Conservation (phyloP, 37 sponge, comb jelly and placozoan species). For the Ephydatia muelleri region DNA sequence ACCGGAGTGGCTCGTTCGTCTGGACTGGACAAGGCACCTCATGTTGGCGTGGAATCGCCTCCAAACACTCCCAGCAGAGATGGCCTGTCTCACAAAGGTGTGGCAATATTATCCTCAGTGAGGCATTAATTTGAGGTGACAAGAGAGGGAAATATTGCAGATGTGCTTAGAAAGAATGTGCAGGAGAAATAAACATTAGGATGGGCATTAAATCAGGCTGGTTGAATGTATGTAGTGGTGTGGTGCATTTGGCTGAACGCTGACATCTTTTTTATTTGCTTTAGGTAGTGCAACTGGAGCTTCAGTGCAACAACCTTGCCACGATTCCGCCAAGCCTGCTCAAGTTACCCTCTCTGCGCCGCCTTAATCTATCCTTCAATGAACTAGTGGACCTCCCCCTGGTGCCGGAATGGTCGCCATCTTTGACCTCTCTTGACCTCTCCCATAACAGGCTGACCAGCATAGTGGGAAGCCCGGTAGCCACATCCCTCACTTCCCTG, state of each 20-base stretch:
- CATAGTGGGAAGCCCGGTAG: constrained; percentile 31
- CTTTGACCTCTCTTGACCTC: constrained; percentile 56
- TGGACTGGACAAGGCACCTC: constrained; percentile 40
- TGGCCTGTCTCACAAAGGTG: constrained; percentile 32
- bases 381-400: constrained; percentile 52
- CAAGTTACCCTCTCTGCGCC: constrained; percentile 43
- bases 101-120: not conserved
- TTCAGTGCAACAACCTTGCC: constrained; percentile 51
- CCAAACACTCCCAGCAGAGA: constrained; percentile 32
- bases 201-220: too few relatives aligned
- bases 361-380: constrained; percentile 67
- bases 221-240: too few relatives aligned
- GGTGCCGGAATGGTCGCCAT: constrained; percentile 42
- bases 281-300: constrained; percentile 38
- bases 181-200: too few relatives aligned
- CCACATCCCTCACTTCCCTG: constrained; percentile 32
- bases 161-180: not conserved
- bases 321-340: constrained; percentile 55
- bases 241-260: too few relatives aligned
- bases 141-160: not conserved
- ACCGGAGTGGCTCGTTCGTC: constrained; percentile 14
- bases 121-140: not conserved
- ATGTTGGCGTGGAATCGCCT: constrained; percentile 46
- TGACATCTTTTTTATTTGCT: not conserved
- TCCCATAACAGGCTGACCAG: constrained; percentile 55